A percentile compares a stretch with the other conserved stretches of the same genome.
These are phyloP conservation scores for Escarpia spicata DNA, from an alignment of 2,888 invertebrate species.

Conservation along the genomic window DNA sequence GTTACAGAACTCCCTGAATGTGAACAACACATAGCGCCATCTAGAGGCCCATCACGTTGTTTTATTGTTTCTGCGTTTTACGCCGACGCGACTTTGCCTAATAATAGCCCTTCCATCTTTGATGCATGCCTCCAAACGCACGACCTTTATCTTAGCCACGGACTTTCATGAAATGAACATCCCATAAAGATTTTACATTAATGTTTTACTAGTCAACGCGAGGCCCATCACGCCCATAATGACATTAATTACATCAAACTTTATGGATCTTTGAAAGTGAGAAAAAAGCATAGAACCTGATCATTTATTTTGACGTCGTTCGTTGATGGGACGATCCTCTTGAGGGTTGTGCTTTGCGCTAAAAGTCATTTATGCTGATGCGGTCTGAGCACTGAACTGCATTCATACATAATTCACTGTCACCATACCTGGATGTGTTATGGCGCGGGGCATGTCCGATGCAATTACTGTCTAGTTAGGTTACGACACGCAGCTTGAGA, in stretches of 20 bases:
- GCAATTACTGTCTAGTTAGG: constrained; percentile 12
- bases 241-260: not conserved
- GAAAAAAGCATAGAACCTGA: not conserved
- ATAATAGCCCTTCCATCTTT: not conserved
- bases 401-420: constrained; percentile 4
- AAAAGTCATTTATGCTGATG: not conserved
- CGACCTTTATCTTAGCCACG: not conserved
- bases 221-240: not conserved
- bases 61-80: not conserved
- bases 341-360: not conserved
- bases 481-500: not conserved
- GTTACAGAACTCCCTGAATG: not conserved
- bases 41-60: not conserved
- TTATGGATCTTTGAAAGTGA: not conserved
- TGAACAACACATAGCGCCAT: not conserved
- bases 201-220: not conserved
- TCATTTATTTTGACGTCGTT: not conserved
- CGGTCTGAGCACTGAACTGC: not conserved
- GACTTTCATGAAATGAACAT: not conserved
- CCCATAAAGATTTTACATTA: constrained; percentile 16
- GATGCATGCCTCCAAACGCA: too few species aligned
- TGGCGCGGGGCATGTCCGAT: not conserved
- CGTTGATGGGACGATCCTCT: not conserved
- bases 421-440: not conserved
- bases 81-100: not conserved